Base-by-base conservation (phyloP, 2,797 vertebrate genomes). In the Crypturellus tataupa region DNA sequence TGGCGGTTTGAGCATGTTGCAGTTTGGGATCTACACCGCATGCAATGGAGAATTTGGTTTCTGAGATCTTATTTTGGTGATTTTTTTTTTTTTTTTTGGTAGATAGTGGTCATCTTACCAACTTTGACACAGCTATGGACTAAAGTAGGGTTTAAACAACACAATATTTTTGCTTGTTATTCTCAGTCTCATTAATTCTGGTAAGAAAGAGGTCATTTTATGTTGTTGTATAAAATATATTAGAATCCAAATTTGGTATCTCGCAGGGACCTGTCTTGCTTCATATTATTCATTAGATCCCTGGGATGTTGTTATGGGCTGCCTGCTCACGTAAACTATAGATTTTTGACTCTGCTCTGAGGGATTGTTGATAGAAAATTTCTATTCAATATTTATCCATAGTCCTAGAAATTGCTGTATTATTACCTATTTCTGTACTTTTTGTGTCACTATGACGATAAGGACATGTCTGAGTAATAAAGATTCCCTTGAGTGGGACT, bases 391-490 rank as follows among this genome's bases (percentile, higher is more conserved):
- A 77, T 95, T 96, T 96, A 95, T 81, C 91, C 73, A 81, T 78
- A 84, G 82, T 77, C 63, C 35, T 20, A 92, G 44, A 59, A 92
- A 86, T 91, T 93, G 90, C 77, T 92, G 37, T 77, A 56, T 92
- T 97, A 88, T 94, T 93, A 92, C 89, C 88, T 87, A 80, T 90
- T 96, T 71, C 68, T 94, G 81, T 84, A 84, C 80, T 86, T 96
- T 96, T 96, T 81, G 77, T 95, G 94, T 84, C 89, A 86, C 93
- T 93, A 79, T 81, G 80, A 93, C 87, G 93, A 75, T 82, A 90
- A 94, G 75, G 83, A 39, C 80, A 95, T 96, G 89, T 94, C 87
- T 91, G 92, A 94, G 94, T 96, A 93, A 92, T 94, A 93, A 94
- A 94, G 92, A 86, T 94, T 95, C 92, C 91, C 94, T 90, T 96